A percentile compares a stretch with the other conserved stretches of the same genome.
Evolutionary conservation across 1,140 invertebrate species (phyloP).

Genomic region (Riptortus pedestris): DNA sequence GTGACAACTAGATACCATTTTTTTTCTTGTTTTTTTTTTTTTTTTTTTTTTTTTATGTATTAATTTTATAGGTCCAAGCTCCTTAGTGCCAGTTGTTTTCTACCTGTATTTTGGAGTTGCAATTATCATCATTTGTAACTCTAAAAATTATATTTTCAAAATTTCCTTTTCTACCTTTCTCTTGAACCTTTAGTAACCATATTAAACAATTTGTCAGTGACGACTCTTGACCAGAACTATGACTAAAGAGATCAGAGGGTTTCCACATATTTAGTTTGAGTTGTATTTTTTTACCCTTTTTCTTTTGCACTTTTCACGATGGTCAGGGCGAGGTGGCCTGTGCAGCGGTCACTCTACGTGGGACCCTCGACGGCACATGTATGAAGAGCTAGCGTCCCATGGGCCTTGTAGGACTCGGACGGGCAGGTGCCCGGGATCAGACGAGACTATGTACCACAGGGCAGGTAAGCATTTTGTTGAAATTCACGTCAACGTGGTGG

Average conservation of each 20-base stretch:
- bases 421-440: conserved; percentile 45
- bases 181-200: too few species aligned
- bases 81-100: too few species aligned
- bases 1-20: too few species aligned
- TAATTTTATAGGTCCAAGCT: too few species aligned
- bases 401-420: conserved; percentile 44
- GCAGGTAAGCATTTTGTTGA: conserved; percentile 28
- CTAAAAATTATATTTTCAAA: too few species aligned
- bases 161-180: too few species aligned
- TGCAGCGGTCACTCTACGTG: conserved; percentile 49
- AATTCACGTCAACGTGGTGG: conserved; percentile 18
- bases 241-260: not conserved
- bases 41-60: too few species aligned
- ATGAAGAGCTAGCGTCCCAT: conserved; percentile 65
- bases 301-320: conserved; percentile 22
- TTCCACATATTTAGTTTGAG: not conserved
- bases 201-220: too few species aligned
- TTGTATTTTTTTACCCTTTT: conserved; percentile 21
- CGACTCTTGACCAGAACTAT: too few species aligned
- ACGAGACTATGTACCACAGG: conserved; percentile 43
- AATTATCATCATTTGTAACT: too few species aligned
- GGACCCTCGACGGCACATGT: conserved; percentile 75
- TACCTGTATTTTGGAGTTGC: too few species aligned
- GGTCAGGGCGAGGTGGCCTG: conserved; percentile 29
- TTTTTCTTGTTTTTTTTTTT: too few species aligned